Conservation (phyloP, 2,888 invertebrate genomes). For the Drosophila kambysellisi region DNA sequence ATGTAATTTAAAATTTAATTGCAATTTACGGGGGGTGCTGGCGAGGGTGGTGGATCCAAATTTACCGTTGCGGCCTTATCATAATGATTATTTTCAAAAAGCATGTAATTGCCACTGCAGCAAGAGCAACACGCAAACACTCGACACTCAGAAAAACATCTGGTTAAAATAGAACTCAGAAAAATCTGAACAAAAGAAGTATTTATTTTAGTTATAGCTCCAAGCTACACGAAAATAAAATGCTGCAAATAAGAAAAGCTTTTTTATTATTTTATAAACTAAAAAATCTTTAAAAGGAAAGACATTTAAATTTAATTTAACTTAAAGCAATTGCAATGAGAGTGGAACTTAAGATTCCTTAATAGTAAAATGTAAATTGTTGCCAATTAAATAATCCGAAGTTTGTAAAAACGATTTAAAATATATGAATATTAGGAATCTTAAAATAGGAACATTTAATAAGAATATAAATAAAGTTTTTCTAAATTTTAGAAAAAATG, state of each 20-base stretch:
- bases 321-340: neutral
- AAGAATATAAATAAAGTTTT: no score
- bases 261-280: neutral
- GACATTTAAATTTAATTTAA: neutral
- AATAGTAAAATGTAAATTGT: no score
- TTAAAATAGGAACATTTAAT: no score
- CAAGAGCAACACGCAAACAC: slow-evolving; percentile 8
- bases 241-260: neutral
- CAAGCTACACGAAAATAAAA: neutral
- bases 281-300: no score
- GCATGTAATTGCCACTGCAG: slow-evolving; percentile 69
- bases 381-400: no score
- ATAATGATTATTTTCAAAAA: slow-evolving; percentile 78
- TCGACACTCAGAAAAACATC: neutral
- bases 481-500: no score
- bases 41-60: slow-evolving; percentile 29
- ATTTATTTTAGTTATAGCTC: no score
- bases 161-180: neutral
- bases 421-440: no score
- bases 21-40: slow-evolving; percentile 58
- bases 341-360: no score
- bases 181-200: rapidly evolving
- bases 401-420: no score
- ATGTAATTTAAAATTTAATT: slow-evolving; percentile 80
- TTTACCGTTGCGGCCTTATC: slow-evolving; percentile 72